phyloP scores from a whole-genome alignment of 30 jellyfish, hydroid and myxozoan genomes.

The Rhopilema esculentum region DNA sequence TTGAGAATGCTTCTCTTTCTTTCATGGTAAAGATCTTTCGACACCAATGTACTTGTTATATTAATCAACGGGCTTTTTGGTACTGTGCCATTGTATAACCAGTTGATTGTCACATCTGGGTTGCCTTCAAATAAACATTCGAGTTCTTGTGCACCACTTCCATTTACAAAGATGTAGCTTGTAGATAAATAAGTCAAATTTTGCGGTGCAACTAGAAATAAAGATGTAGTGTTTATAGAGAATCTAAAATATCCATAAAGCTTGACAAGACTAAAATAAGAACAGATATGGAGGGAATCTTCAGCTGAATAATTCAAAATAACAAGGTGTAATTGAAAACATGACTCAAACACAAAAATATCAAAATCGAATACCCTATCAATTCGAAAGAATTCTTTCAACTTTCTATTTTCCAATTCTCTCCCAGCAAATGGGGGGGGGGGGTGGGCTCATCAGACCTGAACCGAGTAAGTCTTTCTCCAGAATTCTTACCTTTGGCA shows the following conservation, averaged over 20 bases:
- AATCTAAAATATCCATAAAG: neutral
- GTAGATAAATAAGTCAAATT: neutral
- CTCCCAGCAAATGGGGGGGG: too few relatives aligned
- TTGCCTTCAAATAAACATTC: constrained; percentile 46
- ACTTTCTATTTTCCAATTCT: too few relatives aligned
- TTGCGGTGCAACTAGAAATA: constrained; percentile 43
- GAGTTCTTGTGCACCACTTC: constrained; percentile 11
- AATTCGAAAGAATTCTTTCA: too few relatives aligned
- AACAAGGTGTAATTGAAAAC: neutral
- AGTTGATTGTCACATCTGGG: constrained; percentile 42
- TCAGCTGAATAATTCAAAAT: neutral
- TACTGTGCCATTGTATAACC: constrained; percentile 19
- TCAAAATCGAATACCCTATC: too few relatives aligned
- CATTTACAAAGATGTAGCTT: constrained; percentile 8
- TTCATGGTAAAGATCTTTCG: constrained; percentile 6
- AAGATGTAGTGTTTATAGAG: neutral
- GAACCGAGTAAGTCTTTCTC: too few relatives aligned
- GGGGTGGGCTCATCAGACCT: too few relatives aligned
- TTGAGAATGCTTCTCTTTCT: constrained; percentile 24
- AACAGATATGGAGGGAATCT: neutral
- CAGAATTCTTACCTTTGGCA: too few relatives aligned
- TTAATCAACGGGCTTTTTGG: neutral
- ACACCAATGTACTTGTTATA: neutral
- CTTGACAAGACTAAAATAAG: neutral
- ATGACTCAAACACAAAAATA: neutral